A percentile compares a stretch with the other conserved stretches of the same genome.
Conservation (phyloP, 2,888 invertebrate genomes). For the Neuroscelio doddi region DNA sequence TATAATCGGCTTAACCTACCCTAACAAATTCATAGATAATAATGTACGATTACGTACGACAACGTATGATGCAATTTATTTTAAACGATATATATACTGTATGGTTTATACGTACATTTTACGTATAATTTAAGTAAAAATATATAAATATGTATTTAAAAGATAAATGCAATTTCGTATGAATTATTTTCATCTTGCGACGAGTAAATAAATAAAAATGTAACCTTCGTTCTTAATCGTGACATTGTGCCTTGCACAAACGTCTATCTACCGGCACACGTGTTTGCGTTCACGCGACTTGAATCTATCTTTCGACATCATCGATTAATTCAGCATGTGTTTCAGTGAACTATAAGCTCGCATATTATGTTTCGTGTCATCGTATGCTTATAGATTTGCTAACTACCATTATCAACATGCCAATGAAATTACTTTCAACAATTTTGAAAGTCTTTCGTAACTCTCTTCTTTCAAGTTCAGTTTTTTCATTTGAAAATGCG, state of each 20-base stretch:
- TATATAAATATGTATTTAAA: no score
- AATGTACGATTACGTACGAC: no score
- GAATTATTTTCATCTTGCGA: constrained; percentile 21
- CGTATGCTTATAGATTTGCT: constrained; percentile 30
- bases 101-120: no score
- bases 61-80: no score
- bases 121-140: no score
- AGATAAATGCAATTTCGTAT: no score
- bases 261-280: constrained; percentile 33
- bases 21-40: no score
- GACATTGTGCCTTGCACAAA: constrained; percentile 34
- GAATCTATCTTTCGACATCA: constrained; percentile 30
- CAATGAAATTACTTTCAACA: constrained; percentile 1
- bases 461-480: no score
- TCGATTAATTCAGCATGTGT: constrained; percentile 36
- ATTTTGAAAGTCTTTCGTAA: constrained; percentile 1
- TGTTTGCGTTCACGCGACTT: constrained; percentile 38
- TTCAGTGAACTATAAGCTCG: constrained; percentile 21
- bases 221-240: constrained; percentile 13
- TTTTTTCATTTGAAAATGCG: no score
- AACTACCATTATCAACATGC: constrained; percentile 21
- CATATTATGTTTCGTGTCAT: constrained; percentile 29
- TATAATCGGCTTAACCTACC: no score
- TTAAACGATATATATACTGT: no score
- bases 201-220: constrained; percentile 26